Conservation (phyloP, 2,797 vertebrate genomes). For the Bryconaethiops microstoma region DNA sequence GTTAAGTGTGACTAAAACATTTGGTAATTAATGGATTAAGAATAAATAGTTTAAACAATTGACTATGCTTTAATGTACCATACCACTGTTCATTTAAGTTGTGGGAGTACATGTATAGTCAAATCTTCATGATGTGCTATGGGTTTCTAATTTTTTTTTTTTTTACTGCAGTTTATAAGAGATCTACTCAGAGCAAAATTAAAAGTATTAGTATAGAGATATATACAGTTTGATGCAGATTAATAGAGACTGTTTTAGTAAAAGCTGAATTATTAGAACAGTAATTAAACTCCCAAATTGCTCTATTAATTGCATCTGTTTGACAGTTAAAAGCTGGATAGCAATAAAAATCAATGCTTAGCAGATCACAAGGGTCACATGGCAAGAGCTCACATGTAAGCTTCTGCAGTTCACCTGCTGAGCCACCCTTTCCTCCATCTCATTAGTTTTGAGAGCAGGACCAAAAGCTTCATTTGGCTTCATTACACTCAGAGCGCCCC, state of each 20-base stretch:
- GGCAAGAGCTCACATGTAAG: slow-evolving; percentile 37
- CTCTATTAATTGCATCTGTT: neutral
- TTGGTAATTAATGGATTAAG: slow-evolving; percentile 2
- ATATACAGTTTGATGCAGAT: neutral
- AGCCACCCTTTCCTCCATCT: slow-evolving; percentile 59
- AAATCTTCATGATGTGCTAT: neutral
- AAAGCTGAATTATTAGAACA: neutral
- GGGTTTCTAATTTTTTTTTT: too few species aligned
- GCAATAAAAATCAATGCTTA: slow-evolving; percentile 24
- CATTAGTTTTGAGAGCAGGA: slow-evolving; percentile 69
- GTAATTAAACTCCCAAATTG: neutral
- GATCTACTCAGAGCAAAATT: neutral
- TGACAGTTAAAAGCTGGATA: neutral
- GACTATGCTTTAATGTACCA: neutral
- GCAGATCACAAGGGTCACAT: slow-evolving; percentile 41
- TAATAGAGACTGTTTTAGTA: neutral
- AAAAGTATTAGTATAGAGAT: neutral
- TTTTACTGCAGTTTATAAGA: neutral
- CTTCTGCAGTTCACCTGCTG: slow-evolving; percentile 44
- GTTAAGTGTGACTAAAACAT: neutral
- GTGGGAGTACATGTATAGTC: too few species aligned
- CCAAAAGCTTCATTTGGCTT: slow-evolving; percentile 73
- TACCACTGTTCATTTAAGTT: neutral
- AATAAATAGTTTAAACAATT: neutral
- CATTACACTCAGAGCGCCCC: slow-evolving; percentile 66